These are phyloP conservation scores for Megaustenia siamemsis DNA, from an alignment of 2,888 invertebrate species.

Conservation along the genomic window DNA sequence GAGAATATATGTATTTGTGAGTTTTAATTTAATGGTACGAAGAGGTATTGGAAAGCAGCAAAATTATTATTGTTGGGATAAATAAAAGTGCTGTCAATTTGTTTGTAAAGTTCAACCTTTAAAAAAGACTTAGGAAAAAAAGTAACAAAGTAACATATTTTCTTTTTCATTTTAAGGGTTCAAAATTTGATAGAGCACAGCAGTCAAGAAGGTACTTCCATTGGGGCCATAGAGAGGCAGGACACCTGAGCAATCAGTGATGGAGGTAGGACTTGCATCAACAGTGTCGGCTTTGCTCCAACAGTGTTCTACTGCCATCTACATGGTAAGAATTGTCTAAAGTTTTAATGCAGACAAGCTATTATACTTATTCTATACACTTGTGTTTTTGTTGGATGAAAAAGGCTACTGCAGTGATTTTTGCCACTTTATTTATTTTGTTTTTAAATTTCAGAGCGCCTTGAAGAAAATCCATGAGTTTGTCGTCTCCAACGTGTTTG, in stretches of 20 bases:
- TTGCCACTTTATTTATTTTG: not conserved
- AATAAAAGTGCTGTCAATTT: too few species aligned
- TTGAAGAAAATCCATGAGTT: slow-evolving; percentile 88
- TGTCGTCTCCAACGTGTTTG: slow-evolving; percentile 87
- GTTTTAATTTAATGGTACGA: too few species aligned
- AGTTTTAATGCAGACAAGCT: not conserved
- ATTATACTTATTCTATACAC: not conserved
- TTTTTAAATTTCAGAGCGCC: slow-evolving; percentile 82
- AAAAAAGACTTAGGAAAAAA: not conserved
- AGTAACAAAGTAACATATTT: not conserved
- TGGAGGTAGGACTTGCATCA: slow-evolving; percentile 86
- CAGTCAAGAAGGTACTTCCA: slow-evolving; percentile 74
- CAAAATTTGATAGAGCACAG: slow-evolving; percentile 79
- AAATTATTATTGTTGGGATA: too few species aligned
- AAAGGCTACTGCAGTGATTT: not conserved
- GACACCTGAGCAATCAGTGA: slow-evolving; percentile 87
- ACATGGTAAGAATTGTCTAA: slow-evolving; percentile 76
- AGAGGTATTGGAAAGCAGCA: too few species aligned
- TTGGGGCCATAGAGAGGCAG: slow-evolving; percentile 81
- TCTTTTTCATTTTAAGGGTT: slow-evolving; percentile 34
- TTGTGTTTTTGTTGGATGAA: not conserved
- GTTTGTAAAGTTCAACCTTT: too few species aligned
- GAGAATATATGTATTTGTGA: too few species aligned
- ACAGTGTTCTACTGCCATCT: slow-evolving; percentile 86
- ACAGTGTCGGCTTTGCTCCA: slow-evolving; percentile 86